These are phyloP conservation scores for Pristionchus pacificus DNA, from an alignment of 1,140 invertebrate species.

Conservation along the genomic window DNA sequence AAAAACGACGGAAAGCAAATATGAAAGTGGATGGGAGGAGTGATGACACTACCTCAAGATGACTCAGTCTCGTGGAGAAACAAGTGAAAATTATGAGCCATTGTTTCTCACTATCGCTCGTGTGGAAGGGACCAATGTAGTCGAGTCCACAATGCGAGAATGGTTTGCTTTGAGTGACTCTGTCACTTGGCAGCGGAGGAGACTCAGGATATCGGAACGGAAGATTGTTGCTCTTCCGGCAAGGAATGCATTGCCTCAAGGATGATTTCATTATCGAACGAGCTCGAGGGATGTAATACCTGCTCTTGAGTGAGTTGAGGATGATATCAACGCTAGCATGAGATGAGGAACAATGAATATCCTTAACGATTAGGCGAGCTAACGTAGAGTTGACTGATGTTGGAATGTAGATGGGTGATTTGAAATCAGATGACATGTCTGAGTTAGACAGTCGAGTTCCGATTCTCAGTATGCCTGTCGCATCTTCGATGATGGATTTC, in stretches of 20 bases:
- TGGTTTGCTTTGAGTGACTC: background rate
- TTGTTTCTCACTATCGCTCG: background rate
- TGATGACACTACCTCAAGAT: background rate
- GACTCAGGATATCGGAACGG: background rate
- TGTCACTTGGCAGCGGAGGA: background rate
- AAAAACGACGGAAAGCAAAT: background rate
- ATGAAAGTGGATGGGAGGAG: background rate
- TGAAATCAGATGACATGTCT: too few species aligned
- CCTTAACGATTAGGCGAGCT: background rate
- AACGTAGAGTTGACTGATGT: too few species aligned
- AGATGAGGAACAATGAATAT: background rate
- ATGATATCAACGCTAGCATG: background rate
- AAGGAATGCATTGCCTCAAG: too few species aligned
- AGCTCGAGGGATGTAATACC: background rate
- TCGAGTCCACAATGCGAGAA: background rate
- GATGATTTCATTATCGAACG: background rate
- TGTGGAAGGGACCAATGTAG: background rate
- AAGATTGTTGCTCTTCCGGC: too few species aligned
- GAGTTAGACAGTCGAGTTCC: too few species aligned
- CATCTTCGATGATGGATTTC: too few species aligned
- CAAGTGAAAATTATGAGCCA: background rate
- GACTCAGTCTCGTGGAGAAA: background rate
- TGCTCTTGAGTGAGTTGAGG: background rate
- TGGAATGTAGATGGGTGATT: too few species aligned
- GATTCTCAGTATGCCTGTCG: too few species aligned